phyloP scores from a whole-genome alignment of 2,888 invertebrate species.

The Halocaridina rubra region DNA sequence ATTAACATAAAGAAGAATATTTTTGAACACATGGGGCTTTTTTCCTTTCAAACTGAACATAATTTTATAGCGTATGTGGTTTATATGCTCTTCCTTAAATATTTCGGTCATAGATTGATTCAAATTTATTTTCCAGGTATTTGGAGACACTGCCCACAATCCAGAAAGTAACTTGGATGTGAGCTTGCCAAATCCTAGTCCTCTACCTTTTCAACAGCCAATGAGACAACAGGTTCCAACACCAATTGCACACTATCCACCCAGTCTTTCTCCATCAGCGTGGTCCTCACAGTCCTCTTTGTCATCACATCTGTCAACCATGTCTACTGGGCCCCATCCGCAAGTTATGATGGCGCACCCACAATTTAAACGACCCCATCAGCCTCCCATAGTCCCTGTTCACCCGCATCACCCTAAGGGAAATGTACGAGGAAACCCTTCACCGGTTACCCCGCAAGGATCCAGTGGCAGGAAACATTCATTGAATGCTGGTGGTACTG shows the following conservation, averaged over 20 bases:
- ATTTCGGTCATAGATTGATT: too few relatives aligned
- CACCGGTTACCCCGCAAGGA: conserved; percentile 17
- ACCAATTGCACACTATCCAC: conserved; percentile 28
- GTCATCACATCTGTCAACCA: conserved; percentile 28
- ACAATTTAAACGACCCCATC: conserved; percentile 34
- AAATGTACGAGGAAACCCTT: conserved; percentile 3
- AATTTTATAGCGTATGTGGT: too few relatives aligned
- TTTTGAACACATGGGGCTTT: too few relatives aligned
- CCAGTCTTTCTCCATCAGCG: conserved; percentile 42
- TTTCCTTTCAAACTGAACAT: too few relatives aligned
- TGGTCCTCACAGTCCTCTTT: conserved; percentile 49
- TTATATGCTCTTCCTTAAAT: too few relatives aligned
- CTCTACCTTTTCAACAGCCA: conserved; percentile 20
- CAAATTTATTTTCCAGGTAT: conserved; percentile 76
- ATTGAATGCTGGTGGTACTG: neutral
- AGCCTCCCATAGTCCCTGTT: conserved; percentile 40
- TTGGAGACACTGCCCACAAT: conserved; percentile 89
- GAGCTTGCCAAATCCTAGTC: conserved; percentile 64
- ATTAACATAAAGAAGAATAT: too few relatives aligned
- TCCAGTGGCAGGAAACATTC: conserved; percentile 36
- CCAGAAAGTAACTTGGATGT: conserved; percentile 81
- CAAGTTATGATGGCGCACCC: conserved; percentile 40
- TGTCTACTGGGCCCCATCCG: conserved; percentile 47
- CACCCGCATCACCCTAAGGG: conserved; percentile 20
- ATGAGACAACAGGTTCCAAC: neutral